These are phyloP conservation scores for Marmota flaviventris DNA, from an alignment of 2,113 vertebrate genomes.

Conservation along the genomic window DNA sequence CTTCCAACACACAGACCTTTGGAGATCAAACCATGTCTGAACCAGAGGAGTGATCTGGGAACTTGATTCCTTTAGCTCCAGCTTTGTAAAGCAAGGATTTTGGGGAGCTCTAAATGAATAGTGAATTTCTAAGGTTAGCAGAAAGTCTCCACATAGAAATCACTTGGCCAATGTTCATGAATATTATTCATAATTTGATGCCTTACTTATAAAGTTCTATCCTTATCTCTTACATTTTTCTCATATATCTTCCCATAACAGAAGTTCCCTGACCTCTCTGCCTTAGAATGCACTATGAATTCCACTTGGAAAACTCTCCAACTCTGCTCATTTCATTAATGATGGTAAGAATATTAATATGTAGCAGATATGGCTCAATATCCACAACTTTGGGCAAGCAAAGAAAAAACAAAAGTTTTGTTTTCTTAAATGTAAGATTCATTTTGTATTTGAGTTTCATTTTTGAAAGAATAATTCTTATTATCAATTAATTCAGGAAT, in stretches of 20 bases:
- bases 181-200: neutral
- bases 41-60: too few relatives aligned
- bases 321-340: neutral
- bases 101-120: neutral
- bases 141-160: neutral
- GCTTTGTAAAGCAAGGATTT: neutral
- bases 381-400: neutral
- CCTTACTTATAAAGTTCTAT: neutral
- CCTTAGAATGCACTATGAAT: neutral
- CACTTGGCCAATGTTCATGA: neutral
- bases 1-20: neutral
- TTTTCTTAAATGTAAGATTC: constrained; percentile 5
- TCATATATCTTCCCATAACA: fast-evolving
- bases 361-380: neutral
- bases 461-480: neutral
- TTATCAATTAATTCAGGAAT: neutral
- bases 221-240: neutral
- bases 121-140: neutral
- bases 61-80: neutral
- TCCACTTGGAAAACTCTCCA: neutral
- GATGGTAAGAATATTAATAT: neutral
- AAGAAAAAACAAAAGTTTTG: neutral
- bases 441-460: neutral
- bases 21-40: neutral
- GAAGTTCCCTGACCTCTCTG: neutral